Evolutionary conservation across 2,113 vertebrate species (phyloP).

Genomic region (Centrocercus urophasianus): DNA sequence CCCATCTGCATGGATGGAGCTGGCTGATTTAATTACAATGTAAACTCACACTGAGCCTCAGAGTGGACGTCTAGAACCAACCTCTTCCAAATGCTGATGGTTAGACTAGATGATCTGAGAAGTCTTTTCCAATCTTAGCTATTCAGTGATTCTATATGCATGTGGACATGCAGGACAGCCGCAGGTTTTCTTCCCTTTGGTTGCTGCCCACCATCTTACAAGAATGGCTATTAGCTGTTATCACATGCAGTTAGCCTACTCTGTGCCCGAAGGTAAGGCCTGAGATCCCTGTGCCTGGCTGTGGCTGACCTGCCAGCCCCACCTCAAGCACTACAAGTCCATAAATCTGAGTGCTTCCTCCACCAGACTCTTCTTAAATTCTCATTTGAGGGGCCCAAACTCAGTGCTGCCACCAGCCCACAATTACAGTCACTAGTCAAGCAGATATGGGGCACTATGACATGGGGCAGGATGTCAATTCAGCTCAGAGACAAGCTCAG

Average conservation of each 20-base stretch:
- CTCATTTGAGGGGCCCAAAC: fast-evolving
- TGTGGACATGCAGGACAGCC: background rate
- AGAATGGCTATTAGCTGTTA: background rate
- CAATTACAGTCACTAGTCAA: background rate
- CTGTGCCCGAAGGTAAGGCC: background rate
- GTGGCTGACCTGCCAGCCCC: background rate
- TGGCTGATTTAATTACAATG: background rate
- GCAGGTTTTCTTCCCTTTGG: background rate
- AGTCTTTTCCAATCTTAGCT: too few relatives aligned
- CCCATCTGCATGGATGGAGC: background rate
- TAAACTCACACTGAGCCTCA: background rate
- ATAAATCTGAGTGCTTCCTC: background rate
- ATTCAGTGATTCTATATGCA: too few relatives aligned
- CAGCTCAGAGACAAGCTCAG: background rate
- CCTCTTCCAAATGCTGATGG: background rate
- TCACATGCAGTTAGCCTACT: background rate
- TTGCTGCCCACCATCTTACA: background rate
- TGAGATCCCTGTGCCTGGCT: background rate
- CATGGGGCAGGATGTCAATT: background rate
- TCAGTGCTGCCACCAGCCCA: background rate
- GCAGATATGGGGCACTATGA: background rate
- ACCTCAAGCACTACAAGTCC: background rate
- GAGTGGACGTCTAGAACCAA: conserved; percentile 12
- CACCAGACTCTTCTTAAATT: background rate
- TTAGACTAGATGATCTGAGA: too few relatives aligned